Base-by-base conservation (phyloP, 1,140 invertebrate genomes). In the Homarus americanus region DNA sequence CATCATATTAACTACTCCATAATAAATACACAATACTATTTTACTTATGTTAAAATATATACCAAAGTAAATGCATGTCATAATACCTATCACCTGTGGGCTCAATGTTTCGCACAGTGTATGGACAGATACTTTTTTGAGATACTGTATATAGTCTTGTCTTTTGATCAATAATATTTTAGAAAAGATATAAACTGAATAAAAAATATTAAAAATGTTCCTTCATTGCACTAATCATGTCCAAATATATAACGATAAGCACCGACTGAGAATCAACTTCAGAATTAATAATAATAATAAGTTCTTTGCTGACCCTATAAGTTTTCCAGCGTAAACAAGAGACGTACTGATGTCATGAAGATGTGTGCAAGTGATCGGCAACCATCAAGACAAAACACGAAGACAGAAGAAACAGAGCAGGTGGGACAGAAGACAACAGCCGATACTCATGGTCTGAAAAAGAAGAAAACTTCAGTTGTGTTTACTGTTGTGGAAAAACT, bases 401-500 rank as follows among this genome's bases (percentile, higher is more conserved):
- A 34, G 79, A 63, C 17, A 82, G 79, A 15, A 82, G 34, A 36
- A 82, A 82, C 38, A 82, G 79, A 41, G 49, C 41, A 38, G 79
- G 49, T 63, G 79, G 79, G 34, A 82, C 79, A 7, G 79, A 82
- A 10, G 79, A 82, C 53, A 82, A 34, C 63, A 82, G 63, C 20
- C 79, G 79, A 20, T 82, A 82, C 53, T 82, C 79, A 5, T 82
- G 79, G 38, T 63, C 79, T 82, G 79, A 63, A 82, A 82, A 17
- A 5, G 40, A n/a, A 84, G 38, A 75, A 63, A 63, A 32, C 17
- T 78, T 28, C 28, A 76, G 1, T 41, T 78, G 3, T 41, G 10
- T 78, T 12, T n/a, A 78, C 2, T 28, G n/a, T n/a, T n/a, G n/a
- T n/a, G n/a, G n/a, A n/a, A n/a, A n/a, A n/a, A n/a, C n/a, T n/a